A percentile compares a stretch with the other conserved stretches of the same genome.
These are phyloP conservation scores for Anagyrus pseudococci DNA, from an alignment of 2,888 invertebrate genomes.

Conservation along the genomic window DNA sequence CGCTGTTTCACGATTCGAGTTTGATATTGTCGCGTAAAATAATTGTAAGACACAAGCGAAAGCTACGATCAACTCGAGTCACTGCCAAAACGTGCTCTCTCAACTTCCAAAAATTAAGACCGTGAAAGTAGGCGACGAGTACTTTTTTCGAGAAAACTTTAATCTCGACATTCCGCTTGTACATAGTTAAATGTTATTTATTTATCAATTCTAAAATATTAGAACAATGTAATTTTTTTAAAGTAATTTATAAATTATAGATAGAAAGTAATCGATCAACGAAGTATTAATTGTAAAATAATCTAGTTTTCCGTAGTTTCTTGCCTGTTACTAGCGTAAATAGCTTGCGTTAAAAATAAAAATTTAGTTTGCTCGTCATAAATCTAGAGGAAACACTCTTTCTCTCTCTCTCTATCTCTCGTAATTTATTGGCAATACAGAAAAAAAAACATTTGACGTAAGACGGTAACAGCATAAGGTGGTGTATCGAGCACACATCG, in stretches of 20 bases:
- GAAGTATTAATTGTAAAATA: slow-evolving; percentile 18
- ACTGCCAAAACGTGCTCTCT: slow-evolving; percentile 50
- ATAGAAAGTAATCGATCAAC: slow-evolving; percentile 10
- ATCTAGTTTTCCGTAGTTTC: slow-evolving; percentile 9
- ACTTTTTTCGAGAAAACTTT: slow-evolving; percentile 49
- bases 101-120: slow-evolving; percentile 31
- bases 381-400: too few relatives aligned
- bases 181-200: slow-evolving; percentile 13
- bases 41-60: neutral
- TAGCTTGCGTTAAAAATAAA: slow-evolving; percentile 2
- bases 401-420: too few relatives aligned
- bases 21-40: slow-evolving; percentile 4
- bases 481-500: slow-evolving; percentile 16
- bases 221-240: slow-evolving; percentile 5
- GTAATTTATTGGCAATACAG: too few relatives aligned
- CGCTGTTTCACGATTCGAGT: slow-evolving; percentile 27
- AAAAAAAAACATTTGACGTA: too few relatives aligned
- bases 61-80: slow-evolving; percentile 45
- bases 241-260: slow-evolving; percentile 17
- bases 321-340: neutral
- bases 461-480: too few relatives aligned
- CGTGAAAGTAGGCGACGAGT: slow-evolving; percentile 10
- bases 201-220: slow-evolving; percentile 23
- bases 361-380: neutral
- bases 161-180: slow-evolving; percentile 40